Conservation (phyloP, 2,888 invertebrate species). For the Hirtodrosophila histrioides region DNA sequence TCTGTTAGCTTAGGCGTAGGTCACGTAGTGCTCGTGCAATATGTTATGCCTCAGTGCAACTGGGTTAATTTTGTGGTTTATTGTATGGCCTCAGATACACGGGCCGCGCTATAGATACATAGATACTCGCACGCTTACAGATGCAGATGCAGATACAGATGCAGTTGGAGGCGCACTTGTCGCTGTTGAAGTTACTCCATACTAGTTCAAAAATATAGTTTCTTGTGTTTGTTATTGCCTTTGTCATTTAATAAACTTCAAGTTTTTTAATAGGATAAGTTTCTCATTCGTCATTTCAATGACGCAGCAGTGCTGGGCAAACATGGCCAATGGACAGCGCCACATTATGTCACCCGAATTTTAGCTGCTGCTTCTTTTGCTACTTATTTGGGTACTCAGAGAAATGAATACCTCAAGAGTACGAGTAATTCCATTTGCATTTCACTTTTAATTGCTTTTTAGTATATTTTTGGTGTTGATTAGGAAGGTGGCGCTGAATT, state of each 20-base stretch:
- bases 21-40: slow-evolving; percentile 55
- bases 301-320: slow-evolving; percentile 1
- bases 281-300: not conserved
- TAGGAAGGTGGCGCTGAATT: slow-evolving; percentile 43
- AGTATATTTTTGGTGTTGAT: slow-evolving; percentile 33
- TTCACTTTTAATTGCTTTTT: slow-evolving; percentile 54
- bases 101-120: slow-evolving; percentile 7
- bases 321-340: slow-evolving; percentile 13
- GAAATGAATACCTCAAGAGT: not conserved
- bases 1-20: slow-evolving; percentile 35
- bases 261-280: slow-evolving; percentile 30
- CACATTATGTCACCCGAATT: slow-evolving; percentile 44
- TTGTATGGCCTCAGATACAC: slow-evolving; percentile 14
- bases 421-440: slow-evolving; percentile 11
- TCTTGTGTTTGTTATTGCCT: slow-evolving; percentile 9
- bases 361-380: slow-evolving; percentile 8
- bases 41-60: slow-evolving; percentile 38
- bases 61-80: slow-evolving; percentile 36
- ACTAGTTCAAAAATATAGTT: too few species aligned
- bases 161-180: slow-evolving; percentile 27
- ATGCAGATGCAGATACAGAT: slow-evolving; percentile 8
- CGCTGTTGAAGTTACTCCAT: slow-evolving; percentile 12
- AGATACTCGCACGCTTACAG: slow-evolving; percentile 3
- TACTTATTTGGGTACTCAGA: not conserved
- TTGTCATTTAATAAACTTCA: slow-evolving; percentile 56